phyloP scores from a whole-genome alignment of 1,140 invertebrate genomes.

The Watersipora subatra region DNA sequence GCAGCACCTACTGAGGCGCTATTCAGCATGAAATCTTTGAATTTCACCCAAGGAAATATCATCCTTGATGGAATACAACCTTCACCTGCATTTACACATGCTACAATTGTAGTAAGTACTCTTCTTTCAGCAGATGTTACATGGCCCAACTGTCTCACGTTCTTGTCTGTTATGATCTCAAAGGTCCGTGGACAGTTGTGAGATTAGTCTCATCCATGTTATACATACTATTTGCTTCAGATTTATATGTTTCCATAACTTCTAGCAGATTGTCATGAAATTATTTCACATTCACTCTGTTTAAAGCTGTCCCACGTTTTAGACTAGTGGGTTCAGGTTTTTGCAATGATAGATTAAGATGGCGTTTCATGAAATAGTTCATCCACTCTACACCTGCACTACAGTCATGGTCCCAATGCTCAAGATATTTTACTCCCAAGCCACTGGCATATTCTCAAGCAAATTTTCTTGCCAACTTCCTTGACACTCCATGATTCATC shows the following conservation, averaged over 20 bases:
- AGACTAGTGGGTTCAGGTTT: conserved; percentile 38
- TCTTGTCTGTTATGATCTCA: conserved; percentile 36
- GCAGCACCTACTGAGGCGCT: conserved; percentile 31
- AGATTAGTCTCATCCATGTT: conserved; percentile 44
- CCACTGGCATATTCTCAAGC: conserved; percentile 30
- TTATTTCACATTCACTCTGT: conserved; percentile 31
- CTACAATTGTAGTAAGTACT: conserved; percentile 18
- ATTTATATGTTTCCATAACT: conserved; percentile 18
- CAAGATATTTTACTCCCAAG: conserved; percentile 25
- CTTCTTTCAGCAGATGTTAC: conserved; percentile 40
- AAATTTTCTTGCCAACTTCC: conserved; percentile 30
- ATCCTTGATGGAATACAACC: conserved; percentile 12
- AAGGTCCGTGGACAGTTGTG: conserved; percentile 38
- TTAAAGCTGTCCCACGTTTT: conserved; percentile 41
- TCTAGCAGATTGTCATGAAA: conserved; percentile 17
- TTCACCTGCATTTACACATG: conserved; percentile 10
- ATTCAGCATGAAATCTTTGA: conserved; percentile 24
- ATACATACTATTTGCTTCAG: conserved; percentile 26
- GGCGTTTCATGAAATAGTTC: conserved; percentile 35
- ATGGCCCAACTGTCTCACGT: conserved; percentile 35
- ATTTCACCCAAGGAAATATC: conserved; percentile 16
- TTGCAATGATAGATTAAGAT: conserved; percentile 35
- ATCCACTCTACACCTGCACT: conserved; percentile 42
- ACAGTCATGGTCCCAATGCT: conserved; percentile 25
- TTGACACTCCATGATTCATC: conserved; percentile 6